Conservation (phyloP, 2,888 invertebrate genomes). For the Lasioglossum marginatum region DNA sequence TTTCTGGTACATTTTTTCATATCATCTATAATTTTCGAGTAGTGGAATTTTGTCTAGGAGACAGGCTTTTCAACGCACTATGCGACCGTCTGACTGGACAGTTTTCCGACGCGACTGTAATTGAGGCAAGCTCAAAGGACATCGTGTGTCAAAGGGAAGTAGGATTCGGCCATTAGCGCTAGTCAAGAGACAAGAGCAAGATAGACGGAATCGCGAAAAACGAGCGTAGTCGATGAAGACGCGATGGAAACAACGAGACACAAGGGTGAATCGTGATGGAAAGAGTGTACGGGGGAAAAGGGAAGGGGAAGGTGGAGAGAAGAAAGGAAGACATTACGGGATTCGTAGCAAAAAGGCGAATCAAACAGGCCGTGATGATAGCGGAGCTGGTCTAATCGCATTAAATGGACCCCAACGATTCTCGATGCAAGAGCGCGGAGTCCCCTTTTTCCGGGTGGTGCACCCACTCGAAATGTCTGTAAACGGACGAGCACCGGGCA, state of each 20-base stretch:
- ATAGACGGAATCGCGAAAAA: constrained; percentile 16
- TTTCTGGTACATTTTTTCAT: no score
- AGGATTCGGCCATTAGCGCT: constrained; percentile 51
- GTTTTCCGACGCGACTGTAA: background rate
- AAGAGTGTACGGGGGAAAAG: background rate
- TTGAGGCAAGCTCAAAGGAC: background rate
- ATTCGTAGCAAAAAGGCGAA: constrained; percentile 68
- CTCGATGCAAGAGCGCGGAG: constrained; percentile 44
- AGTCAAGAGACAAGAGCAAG: constrained; percentile 24
- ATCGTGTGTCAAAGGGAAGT: constrained; percentile 3
- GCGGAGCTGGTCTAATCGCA: constrained; percentile 69
- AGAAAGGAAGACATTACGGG: constrained; percentile 64
- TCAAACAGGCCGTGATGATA: constrained; percentile 71
- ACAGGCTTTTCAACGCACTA: no score
- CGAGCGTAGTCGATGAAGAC: background rate
- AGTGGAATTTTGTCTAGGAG: no score
- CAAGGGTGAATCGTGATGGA: constrained; percentile 2
- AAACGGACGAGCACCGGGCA: constrained; percentile 67
- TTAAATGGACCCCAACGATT: constrained; percentile 71
- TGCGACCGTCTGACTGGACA: no score
- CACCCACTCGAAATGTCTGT: constrained; percentile 63
- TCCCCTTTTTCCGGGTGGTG: constrained; percentile 38
- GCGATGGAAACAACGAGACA: background rate
- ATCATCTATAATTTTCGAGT: no score
- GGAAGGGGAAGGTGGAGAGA: constrained; percentile 11